These are phyloP conservation scores for Eucera pruinosa DNA, from an alignment of 2,888 invertebrate genomes.

Conservation along the genomic window DNA sequence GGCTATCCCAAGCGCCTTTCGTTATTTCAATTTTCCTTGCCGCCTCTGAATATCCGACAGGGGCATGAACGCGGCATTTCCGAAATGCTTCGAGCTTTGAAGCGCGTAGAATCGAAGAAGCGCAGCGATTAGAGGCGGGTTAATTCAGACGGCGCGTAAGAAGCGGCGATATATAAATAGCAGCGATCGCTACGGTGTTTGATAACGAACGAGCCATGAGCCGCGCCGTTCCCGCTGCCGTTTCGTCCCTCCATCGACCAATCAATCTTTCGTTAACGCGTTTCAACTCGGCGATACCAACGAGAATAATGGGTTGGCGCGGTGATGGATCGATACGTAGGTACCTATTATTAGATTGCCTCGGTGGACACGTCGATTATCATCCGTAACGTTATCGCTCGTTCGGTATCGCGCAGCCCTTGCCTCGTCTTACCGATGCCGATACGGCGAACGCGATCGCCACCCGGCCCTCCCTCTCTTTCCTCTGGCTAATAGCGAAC, in stretches of 20 bases:
- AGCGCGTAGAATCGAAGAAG: slow-evolving; percentile 9
- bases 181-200: slow-evolving; percentile 15
- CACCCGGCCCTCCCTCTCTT: too few species aligned
- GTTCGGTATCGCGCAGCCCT: neutral
- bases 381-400: slow-evolving; percentile 41
- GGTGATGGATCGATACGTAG: slow-evolving; percentile 60
- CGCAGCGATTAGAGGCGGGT: neutral
- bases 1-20: neutral
- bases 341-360: slow-evolving; percentile 62
- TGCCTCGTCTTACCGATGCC: too few species aligned
- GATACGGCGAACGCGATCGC: neutral
- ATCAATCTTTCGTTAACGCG: slow-evolving; percentile 26
- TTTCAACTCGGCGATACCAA: slow-evolving; percentile 11
- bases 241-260: neutral
- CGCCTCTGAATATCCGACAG: neutral
- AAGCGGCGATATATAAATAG: slow-evolving; percentile 37
- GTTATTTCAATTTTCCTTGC: neutral
- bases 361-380: slow-evolving; percentile 48
- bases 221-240: too few species aligned
- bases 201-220: slow-evolving; percentile 43
- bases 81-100: neutral
- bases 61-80: too few species aligned
- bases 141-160: slow-evolving; percentile 18
- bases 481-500: too few species aligned
- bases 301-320: slow-evolving; percentile 52